Percentiles rank a stretch among this genome's conserved stretches.
Conservation (phyloP, 2,888 invertebrate species). For the Harpagoxenus sublaevis region DNA sequence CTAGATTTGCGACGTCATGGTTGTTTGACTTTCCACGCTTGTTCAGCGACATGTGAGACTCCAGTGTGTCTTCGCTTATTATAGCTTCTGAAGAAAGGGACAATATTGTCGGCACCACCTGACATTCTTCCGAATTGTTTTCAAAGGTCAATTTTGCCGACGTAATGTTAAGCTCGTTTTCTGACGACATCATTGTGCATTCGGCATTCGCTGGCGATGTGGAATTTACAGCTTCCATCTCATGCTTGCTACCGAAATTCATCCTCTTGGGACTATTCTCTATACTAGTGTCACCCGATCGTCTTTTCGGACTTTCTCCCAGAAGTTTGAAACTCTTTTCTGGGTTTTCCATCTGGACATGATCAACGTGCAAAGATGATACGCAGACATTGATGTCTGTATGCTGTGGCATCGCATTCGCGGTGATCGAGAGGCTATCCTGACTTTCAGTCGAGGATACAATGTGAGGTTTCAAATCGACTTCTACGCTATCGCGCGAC, state of each 20-base stretch:
- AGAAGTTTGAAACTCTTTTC: constrained; percentile 80
- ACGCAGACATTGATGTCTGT: constrained; percentile 76
- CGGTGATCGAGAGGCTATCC: constrained; percentile 74
- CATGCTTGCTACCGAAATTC: constrained; percentile 72
- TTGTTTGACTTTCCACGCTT: constrained; percentile 50
- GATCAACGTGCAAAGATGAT: constrained; percentile 78
- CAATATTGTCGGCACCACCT: constrained; percentile 82
- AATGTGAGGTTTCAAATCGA: constrained; percentile 75
- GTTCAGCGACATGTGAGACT: constrained; percentile 56
- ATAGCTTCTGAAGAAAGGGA: constrained; percentile 65
- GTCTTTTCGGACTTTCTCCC: constrained; percentile 82
- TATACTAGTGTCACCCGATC: constrained; percentile 80
- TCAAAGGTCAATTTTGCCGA: constrained; percentile 80
- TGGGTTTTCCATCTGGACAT: constrained; percentile 74
- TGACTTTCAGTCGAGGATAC: constrained; percentile 75
- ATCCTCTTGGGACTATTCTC: constrained; percentile 83
- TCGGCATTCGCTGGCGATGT: constrained; percentile 29
- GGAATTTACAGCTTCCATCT: constrained; percentile 55
- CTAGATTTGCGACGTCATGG: constrained; percentile 13
- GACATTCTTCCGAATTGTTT: constrained; percentile 82
- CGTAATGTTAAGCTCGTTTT: constrained; percentile 75
- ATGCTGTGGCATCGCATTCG: constrained; percentile 70
- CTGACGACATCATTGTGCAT: constrained; percentile 21
- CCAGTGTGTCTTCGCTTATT: constrained; percentile 48
- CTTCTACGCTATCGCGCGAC: constrained; percentile 80